phyloP scores from a whole-genome alignment of 2,797 vertebrate species.

The Carcharodon carcharias region DNA sequence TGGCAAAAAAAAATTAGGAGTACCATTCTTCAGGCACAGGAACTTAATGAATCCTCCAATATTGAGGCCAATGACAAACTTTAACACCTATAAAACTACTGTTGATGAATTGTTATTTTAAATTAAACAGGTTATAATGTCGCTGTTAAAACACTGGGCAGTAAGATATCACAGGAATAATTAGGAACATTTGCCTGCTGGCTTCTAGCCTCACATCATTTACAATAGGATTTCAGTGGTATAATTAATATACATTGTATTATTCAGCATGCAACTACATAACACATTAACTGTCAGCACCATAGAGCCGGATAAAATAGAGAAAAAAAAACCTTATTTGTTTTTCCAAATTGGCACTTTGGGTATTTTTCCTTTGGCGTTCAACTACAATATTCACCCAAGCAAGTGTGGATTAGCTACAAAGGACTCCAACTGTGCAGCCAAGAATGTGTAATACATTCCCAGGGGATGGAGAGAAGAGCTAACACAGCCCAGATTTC shows the following conservation, averaged over 20 bases:
- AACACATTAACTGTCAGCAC: background rate
- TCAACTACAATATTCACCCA: background rate
- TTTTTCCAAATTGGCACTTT: background rate
- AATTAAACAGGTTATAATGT: background rate
- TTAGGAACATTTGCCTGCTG: background rate
- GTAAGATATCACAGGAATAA: background rate
- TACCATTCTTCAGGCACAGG: background rate
- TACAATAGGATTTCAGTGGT: background rate
- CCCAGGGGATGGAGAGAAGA: background rate
- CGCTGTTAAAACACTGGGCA: background rate
- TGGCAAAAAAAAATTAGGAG: background rate
- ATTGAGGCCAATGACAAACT: background rate
- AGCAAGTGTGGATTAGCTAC: background rate
- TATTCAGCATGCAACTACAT: background rate
- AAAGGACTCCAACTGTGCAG: background rate
- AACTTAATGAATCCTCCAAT: background rate
- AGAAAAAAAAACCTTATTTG: background rate
- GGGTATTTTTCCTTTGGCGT: background rate
- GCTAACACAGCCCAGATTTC: background rate
- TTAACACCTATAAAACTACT: background rate
- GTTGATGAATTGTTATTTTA: background rate
- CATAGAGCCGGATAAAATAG: background rate
- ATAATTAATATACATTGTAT: background rate
- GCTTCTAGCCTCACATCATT: background rate
- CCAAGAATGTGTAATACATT: background rate